Evolutionary conservation across 2,888 invertebrate genomes (phyloP).

Genomic region (Halictus ligatus): DNA sequence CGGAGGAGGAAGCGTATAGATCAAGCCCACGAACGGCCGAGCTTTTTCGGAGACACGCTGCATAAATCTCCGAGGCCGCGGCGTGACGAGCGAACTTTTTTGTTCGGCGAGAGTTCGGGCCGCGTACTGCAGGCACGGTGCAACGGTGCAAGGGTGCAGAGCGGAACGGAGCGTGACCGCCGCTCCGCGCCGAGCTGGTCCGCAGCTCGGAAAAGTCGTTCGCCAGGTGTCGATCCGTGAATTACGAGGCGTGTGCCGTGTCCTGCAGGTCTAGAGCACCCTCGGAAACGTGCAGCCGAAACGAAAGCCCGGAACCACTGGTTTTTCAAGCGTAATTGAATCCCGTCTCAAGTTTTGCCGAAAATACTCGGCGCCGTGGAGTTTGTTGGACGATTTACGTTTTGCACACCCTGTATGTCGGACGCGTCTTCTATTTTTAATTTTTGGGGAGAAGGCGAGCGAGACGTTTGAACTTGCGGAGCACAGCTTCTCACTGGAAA

Average conservation of each 20-base stretch:
- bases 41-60: conserved; percentile 25
- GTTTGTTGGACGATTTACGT: too few species aligned
- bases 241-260: conserved; percentile 22
- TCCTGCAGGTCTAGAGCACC: not conserved
- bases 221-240: conserved; percentile 33
- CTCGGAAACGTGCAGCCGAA: not conserved
- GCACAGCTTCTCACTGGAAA: not conserved
- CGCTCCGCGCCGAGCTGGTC: not conserved
- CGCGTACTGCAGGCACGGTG: not conserved
- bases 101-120: not conserved
- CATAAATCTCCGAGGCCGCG: conserved; percentile 32
- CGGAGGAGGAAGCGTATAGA: conserved; percentile 17
- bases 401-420: too few species aligned
- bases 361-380: too few species aligned
- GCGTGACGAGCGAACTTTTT: conserved; percentile 32
- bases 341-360: too few species aligned
- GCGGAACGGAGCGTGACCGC: conserved; percentile 8
- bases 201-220: conserved; percentile 20
- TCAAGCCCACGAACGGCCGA: conserved; percentile 7
- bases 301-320: not conserved
- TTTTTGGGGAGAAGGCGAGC: not conserved
- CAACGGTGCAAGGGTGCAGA: not conserved
- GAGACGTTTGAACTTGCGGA: not conserved
- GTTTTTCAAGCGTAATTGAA: conserved; percentile 1
- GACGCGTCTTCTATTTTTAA: too few species aligned